Evolutionary conservation across 2,797 vertebrate species (phyloP).

Genomic region (Paedocypris micromegethes): DNA sequence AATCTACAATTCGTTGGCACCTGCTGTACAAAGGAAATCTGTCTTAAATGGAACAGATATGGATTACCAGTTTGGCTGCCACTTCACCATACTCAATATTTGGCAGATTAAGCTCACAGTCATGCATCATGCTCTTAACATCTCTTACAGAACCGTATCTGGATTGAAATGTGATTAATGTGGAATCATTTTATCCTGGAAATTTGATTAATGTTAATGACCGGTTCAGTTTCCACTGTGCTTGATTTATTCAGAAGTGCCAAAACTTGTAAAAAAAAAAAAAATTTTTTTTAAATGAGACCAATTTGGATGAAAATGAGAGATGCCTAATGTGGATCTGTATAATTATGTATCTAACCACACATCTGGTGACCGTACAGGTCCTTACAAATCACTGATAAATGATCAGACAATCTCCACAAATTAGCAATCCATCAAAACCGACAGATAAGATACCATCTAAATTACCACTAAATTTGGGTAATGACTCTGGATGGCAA

Average conservation of each 20-base stretch:
- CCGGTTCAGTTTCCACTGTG: conserved; percentile 7
- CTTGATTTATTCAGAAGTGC: conserved; percentile 12
- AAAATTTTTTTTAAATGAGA: conserved; percentile 25
- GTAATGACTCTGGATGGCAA: conserved; percentile 29
- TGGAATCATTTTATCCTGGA: neutral
- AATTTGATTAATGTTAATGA: conserved; percentile 34
- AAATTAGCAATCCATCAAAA: conserved; percentile 50
- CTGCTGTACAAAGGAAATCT: conserved; percentile 7
- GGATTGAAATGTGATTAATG: conserved; percentile 21
- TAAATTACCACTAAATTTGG: conserved; percentile 43
- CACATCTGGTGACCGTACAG: conserved; percentile 45
- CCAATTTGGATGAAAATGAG: conserved; percentile 34
- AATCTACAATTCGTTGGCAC: neutral
- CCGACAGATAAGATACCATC: conserved; percentile 44
- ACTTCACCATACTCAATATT: conserved; percentile 13
- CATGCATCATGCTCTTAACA: conserved; percentile 17
- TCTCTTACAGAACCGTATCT: conserved; percentile 9
- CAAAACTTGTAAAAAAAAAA: conserved; percentile 17
- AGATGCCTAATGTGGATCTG: conserved; percentile 20
- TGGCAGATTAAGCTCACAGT: conserved; percentile 21
- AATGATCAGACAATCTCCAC: conserved; percentile 47
- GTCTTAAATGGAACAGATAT: conserved; percentile 3
- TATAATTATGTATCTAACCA: conserved; percentile 46
- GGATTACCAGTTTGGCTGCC: conserved; percentile 24
- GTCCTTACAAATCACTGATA: conserved; percentile 45